These are phyloP conservation scores for Nematostella vectensis DNA, from an alignment of 92 coral and sea anemone genomes.

Conservation along the genomic window DNA sequence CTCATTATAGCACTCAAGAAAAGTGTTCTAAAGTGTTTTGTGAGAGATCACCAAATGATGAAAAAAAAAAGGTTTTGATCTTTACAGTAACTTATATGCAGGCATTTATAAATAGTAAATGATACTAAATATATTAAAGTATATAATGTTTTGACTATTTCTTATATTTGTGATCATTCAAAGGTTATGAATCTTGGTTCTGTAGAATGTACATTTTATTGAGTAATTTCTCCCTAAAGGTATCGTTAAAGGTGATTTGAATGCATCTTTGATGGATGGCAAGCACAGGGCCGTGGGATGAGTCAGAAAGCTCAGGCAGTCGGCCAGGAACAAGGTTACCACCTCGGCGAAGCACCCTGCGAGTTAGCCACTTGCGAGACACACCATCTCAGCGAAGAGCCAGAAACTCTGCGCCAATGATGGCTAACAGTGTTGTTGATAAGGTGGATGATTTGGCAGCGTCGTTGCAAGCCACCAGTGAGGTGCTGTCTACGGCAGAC, in stretches of 20 bases:
- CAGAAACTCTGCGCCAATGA: constrained; percentile 19
- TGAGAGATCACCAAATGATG: too few species aligned
- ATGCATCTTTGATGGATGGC: constrained; percentile 48
- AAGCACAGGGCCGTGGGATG: constrained; percentile 93
- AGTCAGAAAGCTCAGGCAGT: constrained; percentile 63
- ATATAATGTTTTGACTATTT: too few species aligned
- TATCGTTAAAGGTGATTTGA: not conserved
- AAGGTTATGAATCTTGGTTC: too few species aligned
- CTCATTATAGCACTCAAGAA: too few species aligned
- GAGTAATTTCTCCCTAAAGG: not conserved
- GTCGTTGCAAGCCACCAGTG: constrained; percentile 92
- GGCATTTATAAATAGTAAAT: too few species aligned
- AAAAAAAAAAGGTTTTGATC: too few species aligned
- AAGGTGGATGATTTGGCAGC: constrained; percentile 92
- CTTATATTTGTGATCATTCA: too few species aligned
- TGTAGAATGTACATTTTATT: too few species aligned
- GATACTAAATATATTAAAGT: too few species aligned
- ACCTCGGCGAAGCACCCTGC: constrained; percentile 67
- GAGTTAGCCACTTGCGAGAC: constrained; percentile 66
- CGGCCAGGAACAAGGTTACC: constrained; percentile 46
- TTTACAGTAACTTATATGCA: too few species aligned
- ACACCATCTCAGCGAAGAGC: constrained; percentile 29
- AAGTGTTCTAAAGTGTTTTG: too few species aligned
- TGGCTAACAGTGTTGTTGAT: constrained; percentile 56
- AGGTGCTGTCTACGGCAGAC: constrained; percentile 96